Base-by-base conservation (phyloP, 2,113 vertebrate genomes). In the Otis tarda region DNA sequence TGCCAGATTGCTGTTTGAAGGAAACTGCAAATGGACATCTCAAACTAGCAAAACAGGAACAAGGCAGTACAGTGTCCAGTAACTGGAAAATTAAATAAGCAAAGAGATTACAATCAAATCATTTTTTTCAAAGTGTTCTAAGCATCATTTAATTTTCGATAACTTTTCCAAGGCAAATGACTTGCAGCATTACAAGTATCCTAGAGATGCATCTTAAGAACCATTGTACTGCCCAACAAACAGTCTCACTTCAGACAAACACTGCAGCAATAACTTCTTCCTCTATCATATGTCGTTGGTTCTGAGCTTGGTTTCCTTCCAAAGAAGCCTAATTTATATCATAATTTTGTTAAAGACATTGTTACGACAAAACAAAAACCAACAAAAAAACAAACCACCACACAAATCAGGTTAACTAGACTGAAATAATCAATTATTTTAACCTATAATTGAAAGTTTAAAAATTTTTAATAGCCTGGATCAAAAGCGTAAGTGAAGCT, bases 331-430 rank as follows among this genome's bases (percentile, higher is more conserved):
- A 56, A 61, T 31, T 22, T 10, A 61, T 31, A 65, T 3, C 12
- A 19, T 15, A 31, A 69, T 61, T 90, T 30, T 56, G 12, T 39
- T 56, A 30, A n/a, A 73, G 3, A 6, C 43, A 47, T 5, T 23
- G 12, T 81, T 76, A 73, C 0, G 0, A 47, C 6, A 71, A 47
- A 27, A 25, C 52, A 22, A 20, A 64, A 53, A 24, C 4, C 53
- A 82, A 68, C 6, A 15, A 76, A 37, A 47, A 28, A 35, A 14
- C 2, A 37, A 37, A 37, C 37, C 7, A 25, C 35, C n/a, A 39
- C 19, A 39, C 3, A 24, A 68, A 82, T 49, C 43, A 47, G 16
- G 27, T 45, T 57, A 86, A 35, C 11, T 31, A 14, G 21, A 57
- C 22, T 67, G 41, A 56, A 91, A 82, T 13, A 2, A 33, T 22